Evolutionary conservation across 2,113 vertebrate genomes (phyloP), one percentile per base, ranked within the genome.

Genomic region (Beaufortia kweichowensis): DNA sequence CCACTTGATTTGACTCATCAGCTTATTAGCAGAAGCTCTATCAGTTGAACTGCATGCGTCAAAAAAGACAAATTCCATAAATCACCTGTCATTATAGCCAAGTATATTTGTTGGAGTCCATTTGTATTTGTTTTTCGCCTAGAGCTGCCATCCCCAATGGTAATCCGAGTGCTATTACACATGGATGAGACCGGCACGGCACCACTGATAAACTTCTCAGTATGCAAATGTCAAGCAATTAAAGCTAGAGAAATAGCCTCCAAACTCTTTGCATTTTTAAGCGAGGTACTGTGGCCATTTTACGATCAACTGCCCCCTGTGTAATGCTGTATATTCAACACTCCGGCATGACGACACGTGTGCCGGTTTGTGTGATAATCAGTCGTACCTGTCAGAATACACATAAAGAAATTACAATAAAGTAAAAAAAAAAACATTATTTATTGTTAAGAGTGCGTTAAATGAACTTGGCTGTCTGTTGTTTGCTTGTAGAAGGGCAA

Each of bases 201-300:
- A 60, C 71, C 66, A 67, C 82, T 84, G 79, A 81, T 81, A 84
- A 81, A 81, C 82, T 79, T 79, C 82, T 84, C 82, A 77, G 73
- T 84, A 84, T 84, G 82, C 74, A 84, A 84, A 84, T 84, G 77
- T 79, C 79, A 84, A 81, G 73, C 82, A 84, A 84, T 84, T 84
- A 84, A 81, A 84, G 59, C 39, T 33, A 41, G 72, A 19, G 65
- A 81, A 60, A 84, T 77, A 77, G 77, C 77, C 69, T 63, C 59
- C 56, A 77, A 80, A 77, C 68, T 76, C 61, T 59, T 71, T 74
- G 71, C 71, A 61, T 61, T 46, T 61, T 9, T 74, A 61, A 74
- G 39, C 24, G 28, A 50, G 48, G 61, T 70, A 59, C 75, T 57
- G 39, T 21, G 61, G 76, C 60, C 78, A 66, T 81, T 75, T 79